Conservation (phyloP, 1,140 invertebrate species). For the Leptinotarsa texana region DNA sequence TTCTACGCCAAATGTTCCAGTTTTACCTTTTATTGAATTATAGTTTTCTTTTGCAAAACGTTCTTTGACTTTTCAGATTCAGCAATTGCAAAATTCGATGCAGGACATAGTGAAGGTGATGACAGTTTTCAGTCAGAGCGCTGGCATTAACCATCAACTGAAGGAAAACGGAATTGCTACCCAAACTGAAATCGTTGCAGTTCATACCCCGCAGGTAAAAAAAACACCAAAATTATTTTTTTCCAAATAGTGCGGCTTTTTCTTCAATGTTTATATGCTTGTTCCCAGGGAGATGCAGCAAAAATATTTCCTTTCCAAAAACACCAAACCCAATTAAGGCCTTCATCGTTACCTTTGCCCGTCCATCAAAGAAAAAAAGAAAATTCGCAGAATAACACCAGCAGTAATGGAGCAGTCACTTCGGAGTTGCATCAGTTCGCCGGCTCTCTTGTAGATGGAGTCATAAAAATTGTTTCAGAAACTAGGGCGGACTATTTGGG, state of each 20-base stretch:
- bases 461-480: conserved; percentile 53
- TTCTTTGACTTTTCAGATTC: conserved; percentile 60
- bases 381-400: conserved; percentile 28
- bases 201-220: conserved; percentile 69
- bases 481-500: conserved; percentile 41
- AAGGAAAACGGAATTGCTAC: conserved; percentile 65
- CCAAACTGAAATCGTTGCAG: conserved; percentile 78
- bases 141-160: conserved; percentile 53
- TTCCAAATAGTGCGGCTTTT: not conserved
- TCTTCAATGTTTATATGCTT: not conserved
- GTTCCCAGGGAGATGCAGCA: conserved; percentile 47
- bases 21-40: no score
- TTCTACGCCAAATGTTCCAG: no score
- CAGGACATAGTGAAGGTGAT: conserved; percentile 73
- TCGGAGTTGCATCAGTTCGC: conserved; percentile 52
- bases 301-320: conserved; percentile 55
- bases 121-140: conserved; percentile 59
- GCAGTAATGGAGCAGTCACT: conserved; percentile 19
- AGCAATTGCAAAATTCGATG: conserved; percentile 76
- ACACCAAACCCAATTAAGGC: conserved; percentile 49
- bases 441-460: conserved; percentile 51
- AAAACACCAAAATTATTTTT: not conserved
- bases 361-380: conserved; percentile 48
- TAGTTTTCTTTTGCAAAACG: no score
- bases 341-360: conserved; percentile 53